A percentile compares a stretch with the other conserved stretches of the same genome.
Conservation (phyloP, 2,888 invertebrate genomes). For the Seira ritae region DNA sequence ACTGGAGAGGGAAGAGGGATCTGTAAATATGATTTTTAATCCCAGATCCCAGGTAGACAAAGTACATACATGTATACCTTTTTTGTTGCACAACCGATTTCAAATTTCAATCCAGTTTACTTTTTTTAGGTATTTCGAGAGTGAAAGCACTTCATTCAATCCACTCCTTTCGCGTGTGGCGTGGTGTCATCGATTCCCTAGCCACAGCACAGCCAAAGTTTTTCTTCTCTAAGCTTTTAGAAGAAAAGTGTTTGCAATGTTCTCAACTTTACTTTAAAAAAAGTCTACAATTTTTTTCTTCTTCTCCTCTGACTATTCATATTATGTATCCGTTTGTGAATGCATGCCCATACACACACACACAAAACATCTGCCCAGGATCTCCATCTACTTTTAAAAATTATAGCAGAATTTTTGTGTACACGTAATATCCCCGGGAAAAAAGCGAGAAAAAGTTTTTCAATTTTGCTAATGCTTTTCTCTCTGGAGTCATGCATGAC, state of each 20-base stretch:
- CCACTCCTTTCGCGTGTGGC: neutral
- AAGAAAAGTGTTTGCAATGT: conserved; percentile 21
- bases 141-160: neutral
- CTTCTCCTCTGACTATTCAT: neutral
- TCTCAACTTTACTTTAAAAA: conserved; percentile 1
- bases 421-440: neutral
- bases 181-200: conserved; percentile 52
- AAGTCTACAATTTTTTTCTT: neutral
- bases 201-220: conserved; percentile 32
- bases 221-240: conserved; percentile 11
- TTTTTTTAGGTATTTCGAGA: too few relatives aligned
- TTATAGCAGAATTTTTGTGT: neutral
- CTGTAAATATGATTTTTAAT: too few relatives aligned
- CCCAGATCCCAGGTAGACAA: too few relatives aligned
- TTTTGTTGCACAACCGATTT: too few relatives aligned
- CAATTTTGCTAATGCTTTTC: neutral
- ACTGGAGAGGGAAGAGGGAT: too few relatives aligned
- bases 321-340: neutral
- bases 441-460: neutral
- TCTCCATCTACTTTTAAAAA: neutral
- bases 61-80: too few relatives aligned
- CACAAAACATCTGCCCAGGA: neutral
- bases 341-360: neutral
- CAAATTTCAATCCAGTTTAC: too few relatives aligned
- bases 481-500: neutral